Percentiles rank a stretch among this genome's conserved stretches.
Conservation (phyloP, 2,797 vertebrate species). For the Epinephelus malabaricus region DNA sequence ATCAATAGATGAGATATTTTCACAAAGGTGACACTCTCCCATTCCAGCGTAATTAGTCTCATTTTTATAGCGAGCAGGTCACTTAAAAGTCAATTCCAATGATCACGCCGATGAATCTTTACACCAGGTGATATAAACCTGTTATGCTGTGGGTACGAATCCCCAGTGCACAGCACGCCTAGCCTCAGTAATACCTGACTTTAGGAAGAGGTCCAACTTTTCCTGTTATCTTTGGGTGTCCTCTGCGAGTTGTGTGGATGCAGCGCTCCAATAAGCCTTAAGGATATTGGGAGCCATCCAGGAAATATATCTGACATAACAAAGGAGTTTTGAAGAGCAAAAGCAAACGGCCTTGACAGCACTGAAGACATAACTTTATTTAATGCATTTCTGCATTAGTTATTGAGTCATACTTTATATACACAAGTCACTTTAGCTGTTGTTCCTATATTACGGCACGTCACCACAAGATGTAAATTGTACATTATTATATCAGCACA, state of each 20-base stretch:
- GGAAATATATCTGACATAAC: slow-evolving; percentile 82
- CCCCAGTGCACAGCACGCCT: slow-evolving; percentile 30
- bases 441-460: not conserved
- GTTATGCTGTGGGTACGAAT: slow-evolving; percentile 57
- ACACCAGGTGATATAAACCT: slow-evolving; percentile 70
- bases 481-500: not conserved
- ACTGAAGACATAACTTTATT: slow-evolving; percentile 65
- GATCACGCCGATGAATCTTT: slow-evolving; percentile 75
- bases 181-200: slow-evolving; percentile 51
- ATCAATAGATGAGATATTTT: slow-evolving; percentile 79
- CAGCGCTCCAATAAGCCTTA: slow-evolving; percentile 79
- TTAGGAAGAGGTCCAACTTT: slow-evolving; percentile 78
- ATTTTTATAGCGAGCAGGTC: slow-evolving; percentile 75
- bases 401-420: slow-evolving; percentile 16
- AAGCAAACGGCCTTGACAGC: slow-evolving; percentile 65
- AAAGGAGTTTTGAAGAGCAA: slow-evolving; percentile 84
- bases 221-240: slow-evolving; percentile 82
- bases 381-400: slow-evolving; percentile 15
- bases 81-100: slow-evolving; percentile 77
- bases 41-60: slow-evolving; percentile 71
- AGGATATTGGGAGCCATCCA: slow-evolving; percentile 84
- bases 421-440: slow-evolving; percentile 8
- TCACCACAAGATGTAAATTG: not conserved
- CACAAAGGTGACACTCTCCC: slow-evolving; percentile 77
- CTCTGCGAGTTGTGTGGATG: slow-evolving; percentile 80